Evolutionary conservation across 2,888 invertebrate genomes (phyloP), one percentile per base, ranked within the genome.

Genomic region (Drosophila incognita): DNA sequence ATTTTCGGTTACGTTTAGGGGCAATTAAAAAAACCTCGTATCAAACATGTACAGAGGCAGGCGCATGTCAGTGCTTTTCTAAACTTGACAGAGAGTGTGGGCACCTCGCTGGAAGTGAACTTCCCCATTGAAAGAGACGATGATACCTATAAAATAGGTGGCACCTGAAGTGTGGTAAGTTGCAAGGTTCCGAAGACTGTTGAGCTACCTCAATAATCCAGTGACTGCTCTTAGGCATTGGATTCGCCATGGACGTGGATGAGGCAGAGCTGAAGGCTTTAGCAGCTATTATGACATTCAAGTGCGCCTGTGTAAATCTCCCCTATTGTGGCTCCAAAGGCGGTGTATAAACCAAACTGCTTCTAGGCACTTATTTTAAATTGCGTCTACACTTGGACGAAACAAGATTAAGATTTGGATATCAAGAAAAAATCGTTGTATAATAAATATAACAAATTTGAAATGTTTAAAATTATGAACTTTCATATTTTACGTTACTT

Each of bases 271-370:
- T 99, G 1, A 99, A 98, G 93, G 99, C 99, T 56, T 93, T 99
- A 89, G 97, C 99, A 3, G 98, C 99, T 58, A 94, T 99, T 92
- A 99, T 99, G 99, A 99, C 99, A 6, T 99, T 98, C 95, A 99
- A 99, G 94, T 99, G 99, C 94, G 98, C 99, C 27, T 98, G 98
- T 92, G 99, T 99, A 1, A 99, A 99, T 93, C 98, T 99, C 1
- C 99, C 99, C 0, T 99, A 99, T 94, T 99, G 99, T 35, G 99
- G 99, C 35, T 98, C 97, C 62, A 98, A 98, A 93, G 99, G 99
- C 52, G 99, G 99, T 18, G 11, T 33, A 33, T 11, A 33, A 7
- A 1, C 13, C 13, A n/a, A n/a, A 11, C 27, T 27, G 27, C 27
- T 27, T 27, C 27, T 27, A 27, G 27, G 27, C 27, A 27, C 40